These are phyloP conservation scores for Zaprionus capensis DNA, from an alignment of 1,140 invertebrate species.

Conservation along the genomic window DNA sequence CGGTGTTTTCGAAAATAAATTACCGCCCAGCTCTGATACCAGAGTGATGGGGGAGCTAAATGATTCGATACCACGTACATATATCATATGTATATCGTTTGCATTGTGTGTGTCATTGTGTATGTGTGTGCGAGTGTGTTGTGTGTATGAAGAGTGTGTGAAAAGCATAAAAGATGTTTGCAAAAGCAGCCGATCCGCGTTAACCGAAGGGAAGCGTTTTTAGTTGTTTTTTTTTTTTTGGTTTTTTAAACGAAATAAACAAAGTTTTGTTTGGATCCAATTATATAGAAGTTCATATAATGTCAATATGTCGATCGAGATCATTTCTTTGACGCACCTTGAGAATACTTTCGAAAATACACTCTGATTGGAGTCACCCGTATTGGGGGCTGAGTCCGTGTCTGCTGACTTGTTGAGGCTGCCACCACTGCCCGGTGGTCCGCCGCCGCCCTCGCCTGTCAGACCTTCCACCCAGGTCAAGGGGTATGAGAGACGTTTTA, in stretches of 20 bases:
- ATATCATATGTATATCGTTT: constrained; percentile 13
- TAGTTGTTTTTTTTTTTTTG: constrained; percentile 46
- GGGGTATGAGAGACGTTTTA: constrained; percentile 96
- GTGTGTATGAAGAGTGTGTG: constrained; percentile 29
- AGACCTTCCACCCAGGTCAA: constrained; percentile 95
- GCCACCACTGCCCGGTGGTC: constrained; percentile 81
- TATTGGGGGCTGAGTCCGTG: constrained; percentile 83
- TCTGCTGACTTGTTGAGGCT: constrained; percentile 76
- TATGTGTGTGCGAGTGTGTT: constrained; percentile 13
- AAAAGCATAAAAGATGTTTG: constrained; percentile 61
- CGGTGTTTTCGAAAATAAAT: constrained; percentile 94
- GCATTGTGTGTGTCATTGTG: constrained; percentile 13
- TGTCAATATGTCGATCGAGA: neutral
- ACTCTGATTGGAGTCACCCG: constrained; percentile 86
- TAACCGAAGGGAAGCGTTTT: constrained; percentile 79
- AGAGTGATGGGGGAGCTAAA: constrained; percentile 93
- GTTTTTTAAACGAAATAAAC: constrained; percentile 64
- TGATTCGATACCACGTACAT: constrained; percentile 15
- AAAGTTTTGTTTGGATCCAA: constrained; percentile 65
- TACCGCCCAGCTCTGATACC: constrained; percentile 93
- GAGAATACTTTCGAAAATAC: constrained; percentile 96
- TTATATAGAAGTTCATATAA: constrained; percentile 56
- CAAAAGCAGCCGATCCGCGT: constrained; percentile 79
- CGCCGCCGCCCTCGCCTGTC: constrained; percentile 86
- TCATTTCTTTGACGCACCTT: constrained; percentile 87